phyloP scores from a whole-genome alignment of 2,113 vertebrate species.

The Loxodonta africana region DNA sequence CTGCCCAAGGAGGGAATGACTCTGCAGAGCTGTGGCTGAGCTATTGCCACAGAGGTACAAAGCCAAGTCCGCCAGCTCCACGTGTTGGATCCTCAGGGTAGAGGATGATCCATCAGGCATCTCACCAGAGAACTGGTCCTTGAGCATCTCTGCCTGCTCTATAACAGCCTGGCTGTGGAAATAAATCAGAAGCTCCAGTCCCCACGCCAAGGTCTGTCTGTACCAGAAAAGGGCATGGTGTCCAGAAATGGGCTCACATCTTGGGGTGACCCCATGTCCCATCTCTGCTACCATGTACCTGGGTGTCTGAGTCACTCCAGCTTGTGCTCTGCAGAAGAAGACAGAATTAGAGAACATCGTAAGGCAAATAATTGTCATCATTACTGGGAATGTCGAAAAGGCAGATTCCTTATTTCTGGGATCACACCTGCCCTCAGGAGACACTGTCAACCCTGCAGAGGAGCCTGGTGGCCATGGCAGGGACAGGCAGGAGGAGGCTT shows the following conservation, averaged over 20 bases:
- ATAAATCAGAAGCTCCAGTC: not conserved
- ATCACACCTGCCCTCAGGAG: not conserved
- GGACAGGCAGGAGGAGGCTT: not conserved
- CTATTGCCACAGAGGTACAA: slow-evolving; percentile 63
- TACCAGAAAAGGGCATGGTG: slow-evolving; percentile 20
- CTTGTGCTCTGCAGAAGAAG: not conserved
- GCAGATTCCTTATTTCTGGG: not conserved
- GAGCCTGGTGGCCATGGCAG: no score
- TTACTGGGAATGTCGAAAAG: not conserved
- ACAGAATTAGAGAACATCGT: not conserved
- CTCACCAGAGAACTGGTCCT: not conserved
- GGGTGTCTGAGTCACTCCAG: slow-evolving; percentile 27
- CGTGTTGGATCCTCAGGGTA: slow-evolving; percentile 39
- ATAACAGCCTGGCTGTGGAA: fast-evolving
- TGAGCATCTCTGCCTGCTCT: fast-evolving
- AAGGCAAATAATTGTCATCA: not conserved
- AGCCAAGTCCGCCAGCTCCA: not conserved
- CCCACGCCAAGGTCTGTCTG: not conserved
- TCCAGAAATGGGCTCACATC: not conserved
- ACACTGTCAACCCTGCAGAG: no score
- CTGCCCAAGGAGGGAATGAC: not conserved
- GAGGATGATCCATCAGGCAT: fast-evolving
- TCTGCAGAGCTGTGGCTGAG: slow-evolving; percentile 1
- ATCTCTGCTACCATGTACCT: not conserved
- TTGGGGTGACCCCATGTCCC: not conserved